Percentiles rank a stretch among this genome's conserved stretches.
Conservation (phyloP, 2,113 vertebrate genomes). For the Micromys minutus region DNA sequence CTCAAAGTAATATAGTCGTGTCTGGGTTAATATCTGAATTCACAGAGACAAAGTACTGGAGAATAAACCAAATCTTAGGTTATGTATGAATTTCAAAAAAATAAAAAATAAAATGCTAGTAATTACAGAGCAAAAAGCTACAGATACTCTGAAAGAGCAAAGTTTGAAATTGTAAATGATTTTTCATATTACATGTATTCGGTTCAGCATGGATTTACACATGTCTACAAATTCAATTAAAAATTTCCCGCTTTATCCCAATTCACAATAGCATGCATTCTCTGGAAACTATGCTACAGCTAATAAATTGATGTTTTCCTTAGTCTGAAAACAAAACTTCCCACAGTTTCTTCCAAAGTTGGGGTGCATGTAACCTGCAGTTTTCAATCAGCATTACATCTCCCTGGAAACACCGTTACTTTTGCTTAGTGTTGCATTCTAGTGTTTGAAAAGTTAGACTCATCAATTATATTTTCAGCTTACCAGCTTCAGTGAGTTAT, state of each 20-base stretch:
- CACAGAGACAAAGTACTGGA: neutral
- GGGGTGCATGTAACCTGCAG: neutral
- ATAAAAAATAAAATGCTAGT: neutral
- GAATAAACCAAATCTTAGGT: constrained; percentile 50
- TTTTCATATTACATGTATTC: neutral
- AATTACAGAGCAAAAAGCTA: constrained; percentile 51
- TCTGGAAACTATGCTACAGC: neutral
- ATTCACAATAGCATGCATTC: neutral
- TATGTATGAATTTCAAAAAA: neutral
- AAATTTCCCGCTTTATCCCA: neutral
- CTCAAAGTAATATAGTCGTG: constrained; percentile 23
- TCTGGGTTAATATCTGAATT: neutral
- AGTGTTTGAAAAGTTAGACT: neutral
- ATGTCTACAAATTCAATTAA: neutral
- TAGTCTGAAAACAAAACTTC: no score
- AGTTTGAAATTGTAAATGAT: constrained; percentile 50
- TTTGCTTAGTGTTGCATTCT: no score
- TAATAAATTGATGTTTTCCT: neutral
- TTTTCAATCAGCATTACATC: neutral
- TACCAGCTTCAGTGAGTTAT: neutral
- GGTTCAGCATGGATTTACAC: no score
- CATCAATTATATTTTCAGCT: neutral
- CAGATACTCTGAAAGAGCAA: constrained; percentile 65
- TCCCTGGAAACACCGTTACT: neutral
- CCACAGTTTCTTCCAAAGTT: neutral